A percentile compares a stretch with the other conserved stretches of the same genome.
phyloP scores from a whole-genome alignment of 2,888 invertebrate genomes.

The Cantharis rufa region DNA sequence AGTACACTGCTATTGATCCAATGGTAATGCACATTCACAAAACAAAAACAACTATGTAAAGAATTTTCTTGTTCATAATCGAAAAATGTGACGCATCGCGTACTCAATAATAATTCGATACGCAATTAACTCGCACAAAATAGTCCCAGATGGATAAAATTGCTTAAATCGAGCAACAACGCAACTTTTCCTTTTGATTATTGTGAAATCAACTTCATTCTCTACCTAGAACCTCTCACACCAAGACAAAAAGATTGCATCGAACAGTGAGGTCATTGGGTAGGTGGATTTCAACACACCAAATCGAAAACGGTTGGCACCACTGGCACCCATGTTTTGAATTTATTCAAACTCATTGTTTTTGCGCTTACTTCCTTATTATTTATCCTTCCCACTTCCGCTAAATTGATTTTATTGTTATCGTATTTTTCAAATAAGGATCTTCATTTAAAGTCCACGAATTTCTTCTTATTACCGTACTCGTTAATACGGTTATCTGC shows the following conservation, averaged over 20 bases:
- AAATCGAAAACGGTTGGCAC: conserved; percentile 4
- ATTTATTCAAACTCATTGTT: not conserved
- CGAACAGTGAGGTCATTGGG: conserved; percentile 31
- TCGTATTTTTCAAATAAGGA: too few relatives aligned
- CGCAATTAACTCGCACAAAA: not conserved
- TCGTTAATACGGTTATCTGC: not conserved
- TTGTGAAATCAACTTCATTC: conserved; percentile 48
- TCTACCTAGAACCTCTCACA: conserved; percentile 40
- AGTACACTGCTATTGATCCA: conserved; percentile 53
- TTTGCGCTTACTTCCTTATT: not conserved
- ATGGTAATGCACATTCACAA: conserved; percentile 44
- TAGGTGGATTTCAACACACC: conserved; percentile 11
- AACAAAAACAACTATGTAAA: conserved; percentile 36
- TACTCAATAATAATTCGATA: not conserved
- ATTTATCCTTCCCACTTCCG: not conserved
- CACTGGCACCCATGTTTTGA: not conserved
- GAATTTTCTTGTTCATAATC: conserved; percentile 22
- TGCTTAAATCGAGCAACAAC: conserved; percentile 6
- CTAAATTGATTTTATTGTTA: not conserved
- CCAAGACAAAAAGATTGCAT: conserved; percentile 39
- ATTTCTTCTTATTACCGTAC: not conserved
- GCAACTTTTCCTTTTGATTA: conserved; percentile 35
- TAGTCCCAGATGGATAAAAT: conserved; percentile 14
- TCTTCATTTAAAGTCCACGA: not conserved
- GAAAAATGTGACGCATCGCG: not conserved